Evolutionary conservation across 2,797 vertebrate genomes (phyloP), one percentile per base, ranked within the genome.

Genomic region (Sylvia borin): DNA sequence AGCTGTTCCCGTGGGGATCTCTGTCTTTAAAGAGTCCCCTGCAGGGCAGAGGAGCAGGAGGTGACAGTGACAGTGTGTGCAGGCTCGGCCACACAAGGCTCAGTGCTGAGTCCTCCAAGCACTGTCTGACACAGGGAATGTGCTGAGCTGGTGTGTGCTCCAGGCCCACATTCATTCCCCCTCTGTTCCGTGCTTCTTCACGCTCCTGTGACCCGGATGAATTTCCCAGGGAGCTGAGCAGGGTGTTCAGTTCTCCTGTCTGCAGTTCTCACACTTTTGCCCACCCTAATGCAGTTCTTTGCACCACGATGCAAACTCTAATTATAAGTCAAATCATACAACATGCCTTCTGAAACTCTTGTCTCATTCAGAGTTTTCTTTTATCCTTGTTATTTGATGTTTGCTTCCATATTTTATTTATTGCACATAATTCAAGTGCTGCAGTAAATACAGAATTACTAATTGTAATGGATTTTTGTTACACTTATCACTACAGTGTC

Each of bases 321-420:
- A 95, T 92, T 93, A 88, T 16, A 81, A 90, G 72, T 60, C 32
- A 40, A 78, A 72, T 45, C 73, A 4, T 70, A 65, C 16, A 91
- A 47, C 50, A 82, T 80, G 54, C 79, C 88, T 68, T 72, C 82
- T 85, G 76, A 72, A 85, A 71, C 74, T 53, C 68, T 67, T 60
- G 43, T 73, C 85, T 83, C 78, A 20, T 88, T 88, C 85, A 88
- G 43, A 82, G 84, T 81, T 90, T 72, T 34, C 90, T 90, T 93
- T 95, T 84, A 95, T 91, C 94, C 40, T 64, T 64, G 75, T 91
- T 94, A 80, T 92, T 95, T 89, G 88, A 90, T 80, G 78, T 92
- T 95, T 92, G 54, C 82, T 91, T 65, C 42, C 76, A 75, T 93
- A 86, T 85, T 93, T 94, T 92, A 92, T 93, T 93, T 92, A 84